A percentile compares a stretch with the other conserved stretches of the same genome.
phyloP scores from a whole-genome alignment of 2,888 invertebrate genomes.

The Mystacides longicornis region DNA sequence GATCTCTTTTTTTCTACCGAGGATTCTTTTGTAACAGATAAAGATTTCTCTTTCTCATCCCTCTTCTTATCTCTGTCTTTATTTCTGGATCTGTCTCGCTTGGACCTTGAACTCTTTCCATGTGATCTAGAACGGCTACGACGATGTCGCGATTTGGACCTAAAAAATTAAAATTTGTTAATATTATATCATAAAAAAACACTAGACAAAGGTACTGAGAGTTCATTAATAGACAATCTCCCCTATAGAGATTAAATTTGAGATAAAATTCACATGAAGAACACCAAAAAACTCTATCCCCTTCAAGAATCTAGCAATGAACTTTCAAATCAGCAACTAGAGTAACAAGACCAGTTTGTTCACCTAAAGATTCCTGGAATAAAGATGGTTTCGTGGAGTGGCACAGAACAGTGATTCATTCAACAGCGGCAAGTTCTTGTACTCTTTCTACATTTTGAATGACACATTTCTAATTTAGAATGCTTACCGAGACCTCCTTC shows the following conservation, averaged over 20 bases:
- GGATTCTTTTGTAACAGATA: slow-evolving; percentile 33
- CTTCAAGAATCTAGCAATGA: too few relatives aligned
- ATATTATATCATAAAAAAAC: too few relatives aligned
- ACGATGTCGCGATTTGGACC: slow-evolving; percentile 51
- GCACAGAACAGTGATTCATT: too few relatives aligned
- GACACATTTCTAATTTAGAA: too few relatives aligned
- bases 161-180: slow-evolving; percentile 26
- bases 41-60: slow-evolving; percentile 28
- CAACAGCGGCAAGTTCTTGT: too few relatives aligned
- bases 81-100: slow-evolving; percentile 36
- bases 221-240: too few relatives aligned
- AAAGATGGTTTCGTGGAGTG: too few relatives aligned
- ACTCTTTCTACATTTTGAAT: slow-evolving; percentile 13
- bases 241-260: too few relatives aligned
- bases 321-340: too few relatives aligned
- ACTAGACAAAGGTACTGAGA: too few relatives aligned
- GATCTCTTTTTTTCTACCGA: slow-evolving; percentile 32
- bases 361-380: too few relatives aligned
- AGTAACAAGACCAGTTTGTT: neutral
- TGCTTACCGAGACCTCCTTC: slow-evolving; percentile 29
- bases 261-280: too few relatives aligned
- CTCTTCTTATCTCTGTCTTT: slow-evolving; percentile 31
- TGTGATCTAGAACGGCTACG: slow-evolving; percentile 44
- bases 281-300: neutral
- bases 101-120: slow-evolving; percentile 33